Evolutionary conservation across 2,888 invertebrate genomes (phyloP), one percentile per base, ranked within the genome.

Genomic region (Allygus modestus): DNA sequence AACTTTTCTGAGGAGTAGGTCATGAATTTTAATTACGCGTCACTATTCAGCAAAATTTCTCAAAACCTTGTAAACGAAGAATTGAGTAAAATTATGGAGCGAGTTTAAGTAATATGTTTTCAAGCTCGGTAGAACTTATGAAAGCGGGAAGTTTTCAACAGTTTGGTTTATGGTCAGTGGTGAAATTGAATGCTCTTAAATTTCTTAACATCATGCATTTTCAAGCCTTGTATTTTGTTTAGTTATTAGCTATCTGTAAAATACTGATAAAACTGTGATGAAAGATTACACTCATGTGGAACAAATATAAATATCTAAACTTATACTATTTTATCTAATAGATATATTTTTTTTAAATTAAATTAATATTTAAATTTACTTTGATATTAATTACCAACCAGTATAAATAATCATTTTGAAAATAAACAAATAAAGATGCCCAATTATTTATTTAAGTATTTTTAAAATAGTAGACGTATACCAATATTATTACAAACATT

Each of bases 131-230:
- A 17, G 17, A 65, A 65, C 65, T 65, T 65, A 28, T 58, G 58
- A 65, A 65, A 28, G 65, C 31, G 12, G 15, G 7, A 28, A 65
- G 65, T 65, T 65, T 65, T 31, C 20, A 28, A 65, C 65, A 26
- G 65, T 26, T 65, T 65, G 65, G 65, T 65, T 65, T 65, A 65
- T 28, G 28, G 28, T 65, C 65, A 65, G 31, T 20, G 28, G 65
- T 1, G 11, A 23, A 28, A 12, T 65, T 65, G 65, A 31, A 65
- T 54, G 20, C 20, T 11, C 46, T 17, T 46, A 37, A 37, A 37
- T 17, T 17, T 46, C 46, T 17, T 9, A 46, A 46, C 15, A 9
- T 12, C 4, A 46, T 46, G 12, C 12, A 46, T 15, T 46, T 15
- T 46, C 17, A 15, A 12, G 46, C 17, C 15, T 9, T 7, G 4